phyloP scores from a whole-genome alignment of 2,113 vertebrate genomes.

The Phaethon lepturus region DNA sequence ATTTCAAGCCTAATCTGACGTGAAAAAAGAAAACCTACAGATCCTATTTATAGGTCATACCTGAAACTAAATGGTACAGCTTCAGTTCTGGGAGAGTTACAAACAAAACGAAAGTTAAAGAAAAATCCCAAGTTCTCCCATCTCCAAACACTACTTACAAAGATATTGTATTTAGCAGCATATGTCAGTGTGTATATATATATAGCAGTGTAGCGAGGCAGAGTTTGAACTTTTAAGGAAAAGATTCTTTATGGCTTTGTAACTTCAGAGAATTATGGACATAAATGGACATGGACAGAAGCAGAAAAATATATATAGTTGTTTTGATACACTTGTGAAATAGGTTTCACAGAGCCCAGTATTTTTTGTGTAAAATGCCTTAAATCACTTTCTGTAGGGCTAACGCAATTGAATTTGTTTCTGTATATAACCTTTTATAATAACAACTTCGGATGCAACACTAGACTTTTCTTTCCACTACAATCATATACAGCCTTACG shows the following conservation, averaged over 20 bases:
- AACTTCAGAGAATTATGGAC: not conserved
- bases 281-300: not conserved
- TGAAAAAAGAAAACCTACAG: too few species aligned
- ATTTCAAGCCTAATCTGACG: not conserved
- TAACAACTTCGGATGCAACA: constrained; percentile 34
- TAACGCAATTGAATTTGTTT: constrained; percentile 34
- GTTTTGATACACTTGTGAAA: constrained; percentile 11
- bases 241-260: constrained; percentile 24
- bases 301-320: not conserved
- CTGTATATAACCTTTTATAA: constrained; percentile 51
- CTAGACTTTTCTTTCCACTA: not conserved
- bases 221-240: constrained; percentile 5
- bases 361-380: constrained; percentile 58
- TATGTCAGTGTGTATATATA: not conserved
- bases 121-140: not conserved
- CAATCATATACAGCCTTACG: constrained; percentile 15
- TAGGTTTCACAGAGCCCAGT: not conserved
- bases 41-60: not conserved
- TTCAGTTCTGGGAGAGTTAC: not conserved
- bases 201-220: not conserved
- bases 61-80: not conserved
- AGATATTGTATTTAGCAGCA: not conserved
- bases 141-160: not conserved
- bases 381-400: constrained; percentile 51
- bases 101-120: not conserved